These are phyloP conservation scores for Paramormyrops kingsleyae DNA, from an alignment of 2,113 vertebrate species.

Conservation along the genomic window DNA sequence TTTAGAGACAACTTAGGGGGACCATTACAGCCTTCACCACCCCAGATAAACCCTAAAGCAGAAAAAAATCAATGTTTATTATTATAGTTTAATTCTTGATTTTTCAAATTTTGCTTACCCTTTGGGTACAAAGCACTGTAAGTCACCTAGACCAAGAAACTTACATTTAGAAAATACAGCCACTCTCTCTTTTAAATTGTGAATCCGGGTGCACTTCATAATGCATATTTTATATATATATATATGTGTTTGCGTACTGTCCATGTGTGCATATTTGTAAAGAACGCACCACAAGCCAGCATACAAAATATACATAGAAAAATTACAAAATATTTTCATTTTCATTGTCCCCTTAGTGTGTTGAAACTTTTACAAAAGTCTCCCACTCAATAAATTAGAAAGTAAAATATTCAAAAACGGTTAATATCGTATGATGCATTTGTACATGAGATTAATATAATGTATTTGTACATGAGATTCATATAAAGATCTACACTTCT, in stretches of 20 bases:
- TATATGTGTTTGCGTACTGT: constrained; percentile 8
- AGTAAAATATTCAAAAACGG: constrained; percentile 45
- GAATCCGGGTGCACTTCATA: constrained; percentile 27
- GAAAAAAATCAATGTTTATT: not conserved
- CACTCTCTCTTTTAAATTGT: constrained; percentile 11
- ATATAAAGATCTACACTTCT: constrained; percentile 16
- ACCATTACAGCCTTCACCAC: not conserved
- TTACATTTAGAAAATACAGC: constrained; percentile 10
- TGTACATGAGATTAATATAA: constrained; percentile 1
- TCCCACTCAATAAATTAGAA: constrained; percentile 55
- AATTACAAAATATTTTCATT: constrained; percentile 28
- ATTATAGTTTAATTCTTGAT: constrained; percentile 13
- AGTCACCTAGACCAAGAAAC: constrained; percentile 12
- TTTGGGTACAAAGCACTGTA: constrained; percentile 21
- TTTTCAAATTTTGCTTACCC: constrained; percentile 13
- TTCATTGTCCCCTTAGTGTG: constrained; percentile 30
- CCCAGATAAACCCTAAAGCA: not conserved
- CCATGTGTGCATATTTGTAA: constrained; percentile 28
- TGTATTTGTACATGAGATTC: constrained; percentile 9
- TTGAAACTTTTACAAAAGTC: constrained; percentile 38
- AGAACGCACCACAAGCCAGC: constrained; percentile 31
- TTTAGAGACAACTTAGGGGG: not conserved
- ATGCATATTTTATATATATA: constrained; percentile 18
- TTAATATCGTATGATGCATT: constrained; percentile 22
- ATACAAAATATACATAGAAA: constrained; percentile 47